Evolutionary conservation across 2,888 invertebrate genomes (phyloP).

Genomic region (Hirtodrosophila histrioides): DNA sequence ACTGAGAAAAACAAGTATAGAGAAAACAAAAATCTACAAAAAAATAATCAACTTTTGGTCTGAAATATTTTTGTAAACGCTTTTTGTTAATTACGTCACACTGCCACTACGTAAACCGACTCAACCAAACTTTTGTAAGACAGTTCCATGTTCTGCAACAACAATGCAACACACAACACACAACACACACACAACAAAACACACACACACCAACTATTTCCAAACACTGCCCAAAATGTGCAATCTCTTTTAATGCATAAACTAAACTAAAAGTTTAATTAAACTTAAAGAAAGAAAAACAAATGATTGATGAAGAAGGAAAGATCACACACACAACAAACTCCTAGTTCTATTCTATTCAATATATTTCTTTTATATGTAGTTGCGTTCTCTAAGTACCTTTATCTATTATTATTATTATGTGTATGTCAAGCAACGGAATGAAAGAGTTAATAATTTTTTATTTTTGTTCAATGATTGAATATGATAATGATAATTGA

Average conservation of each 20-base stretch:
- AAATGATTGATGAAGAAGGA: constrained; percentile 4
- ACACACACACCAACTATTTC: constrained; percentile 46
- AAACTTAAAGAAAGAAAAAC: constrained; percentile 11
- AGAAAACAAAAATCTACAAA: constrained; percentile 8
- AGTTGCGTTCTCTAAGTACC: constrained; percentile 78
- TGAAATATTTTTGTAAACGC: constrained; percentile 49
- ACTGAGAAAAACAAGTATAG: constrained; percentile 4
- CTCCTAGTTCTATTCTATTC: constrained; percentile 65
- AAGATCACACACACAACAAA: constrained; percentile 45
- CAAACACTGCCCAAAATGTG: constrained; percentile 77
- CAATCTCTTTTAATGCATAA: constrained; percentile 71
- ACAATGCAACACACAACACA: constrained; percentile 47
- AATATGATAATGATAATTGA: constrained; percentile 49
- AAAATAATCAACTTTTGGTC: constrained; percentile 49
- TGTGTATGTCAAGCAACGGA: constrained; percentile 49
- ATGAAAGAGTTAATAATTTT: constrained; percentile 47
- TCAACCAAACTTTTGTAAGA: constrained; percentile 34
- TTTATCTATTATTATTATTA: constrained; percentile 59
- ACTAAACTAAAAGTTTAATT: constrained; percentile 47
- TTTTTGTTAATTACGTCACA: constrained; percentile 60
- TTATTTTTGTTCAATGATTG: constrained; percentile 59
- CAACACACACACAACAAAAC: constrained; percentile 1
- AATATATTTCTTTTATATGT: constrained; percentile 57
- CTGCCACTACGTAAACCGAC: constrained; percentile 60
- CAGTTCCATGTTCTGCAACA: constrained; percentile 44